Evolutionary conservation across 2,797 vertebrate genomes (phyloP), one percentile per base, ranked within the genome.

Genomic region (Crocidura indochinensis): DNA sequence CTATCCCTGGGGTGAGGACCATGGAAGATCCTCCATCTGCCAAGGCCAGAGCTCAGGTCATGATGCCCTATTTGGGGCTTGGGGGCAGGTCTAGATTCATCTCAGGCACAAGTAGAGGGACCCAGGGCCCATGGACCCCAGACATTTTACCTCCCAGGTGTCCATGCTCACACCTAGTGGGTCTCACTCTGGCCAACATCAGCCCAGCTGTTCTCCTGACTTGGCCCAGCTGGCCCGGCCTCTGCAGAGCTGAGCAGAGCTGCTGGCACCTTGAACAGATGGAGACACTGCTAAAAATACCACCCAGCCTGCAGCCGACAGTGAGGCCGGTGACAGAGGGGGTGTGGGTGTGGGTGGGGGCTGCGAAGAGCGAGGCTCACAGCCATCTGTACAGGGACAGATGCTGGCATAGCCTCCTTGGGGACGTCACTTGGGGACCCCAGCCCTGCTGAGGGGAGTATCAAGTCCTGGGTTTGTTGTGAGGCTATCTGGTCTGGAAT

Each of bases 361-460:
- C 88, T 2, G 81, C n/a, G 56, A 20, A 20, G 77, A 92, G 87
- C 81, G 90, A 77, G 31, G 60, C 81, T 94, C 88, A 96, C 95
- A 88, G 95, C 96, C 96, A 95, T 97, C 95, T 97, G 96, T 38
- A 17, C 15, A 15, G 86, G 78, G 94, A 96, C 96, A 96, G 93
- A 95, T 91, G 94, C 26, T 8, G 89, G 93, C 38, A 75, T 60
- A 95, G 86, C 81, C 76, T 95, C 2, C 5, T 38, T 38, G 38
- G 38, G 38, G 38, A 38, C 38, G 38, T 38, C 38, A 38, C 38
- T 38, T 38, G 0, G 94, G 90, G 91, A 79, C 8, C 56, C 56
- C 56, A 60, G 56, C 56, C 56, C 17, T 6, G 56, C 56, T 20
- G 12, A 60, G 51, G 56, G 88, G 69, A 38, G 20, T 31, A 60